These are phyloP conservation scores for Nixonia krombeini DNA, from an alignment of 1,140 invertebrate species.

Conservation along the genomic window DNA sequence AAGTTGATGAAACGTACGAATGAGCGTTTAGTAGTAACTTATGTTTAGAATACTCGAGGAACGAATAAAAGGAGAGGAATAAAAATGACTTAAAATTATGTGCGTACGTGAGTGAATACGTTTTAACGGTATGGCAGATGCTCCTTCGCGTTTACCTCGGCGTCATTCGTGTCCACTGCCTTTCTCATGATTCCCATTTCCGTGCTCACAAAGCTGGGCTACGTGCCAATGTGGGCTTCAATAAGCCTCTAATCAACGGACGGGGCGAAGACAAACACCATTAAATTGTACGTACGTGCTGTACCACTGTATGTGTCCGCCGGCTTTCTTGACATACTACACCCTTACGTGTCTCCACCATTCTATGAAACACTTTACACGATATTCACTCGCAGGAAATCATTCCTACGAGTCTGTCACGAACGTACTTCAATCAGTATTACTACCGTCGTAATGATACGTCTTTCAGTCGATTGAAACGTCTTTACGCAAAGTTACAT, in stretches of 20 bases:
- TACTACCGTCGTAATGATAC: too few relatives aligned
- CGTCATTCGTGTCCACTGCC: neutral
- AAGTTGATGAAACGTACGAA: too few relatives aligned
- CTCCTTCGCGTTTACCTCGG: conserved; percentile 1
- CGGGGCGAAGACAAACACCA: conserved; percentile 26
- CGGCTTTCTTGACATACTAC: neutral
- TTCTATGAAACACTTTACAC: conserved; percentile 22
- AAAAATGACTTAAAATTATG: neutral
- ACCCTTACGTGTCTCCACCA: neutral
- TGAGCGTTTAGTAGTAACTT: too few relatives aligned
- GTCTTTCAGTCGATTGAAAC: too few relatives aligned
- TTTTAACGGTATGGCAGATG: conserved; percentile 24
- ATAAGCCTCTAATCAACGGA: conserved; percentile 53
- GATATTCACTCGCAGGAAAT: neutral
- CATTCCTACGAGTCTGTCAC: too few relatives aligned
- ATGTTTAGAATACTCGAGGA: too few relatives aligned
- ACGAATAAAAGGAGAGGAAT: conserved; percentile 3
- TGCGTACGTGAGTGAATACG: conserved; percentile 2
- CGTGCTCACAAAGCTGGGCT: conserved; percentile 13
- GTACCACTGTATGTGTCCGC: conserved; percentile 3
- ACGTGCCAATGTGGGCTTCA: conserved; percentile 34
- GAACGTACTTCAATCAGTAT: too few relatives aligned
- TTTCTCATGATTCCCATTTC: conserved; percentile 20
- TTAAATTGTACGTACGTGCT: conserved; percentile 28
- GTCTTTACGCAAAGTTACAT: too few relatives aligned